Evolutionary conservation across 2,113 vertebrate genomes (phyloP), one percentile per base, ranked within the genome.

Genomic region (Gracilinanus agilis): DNA sequence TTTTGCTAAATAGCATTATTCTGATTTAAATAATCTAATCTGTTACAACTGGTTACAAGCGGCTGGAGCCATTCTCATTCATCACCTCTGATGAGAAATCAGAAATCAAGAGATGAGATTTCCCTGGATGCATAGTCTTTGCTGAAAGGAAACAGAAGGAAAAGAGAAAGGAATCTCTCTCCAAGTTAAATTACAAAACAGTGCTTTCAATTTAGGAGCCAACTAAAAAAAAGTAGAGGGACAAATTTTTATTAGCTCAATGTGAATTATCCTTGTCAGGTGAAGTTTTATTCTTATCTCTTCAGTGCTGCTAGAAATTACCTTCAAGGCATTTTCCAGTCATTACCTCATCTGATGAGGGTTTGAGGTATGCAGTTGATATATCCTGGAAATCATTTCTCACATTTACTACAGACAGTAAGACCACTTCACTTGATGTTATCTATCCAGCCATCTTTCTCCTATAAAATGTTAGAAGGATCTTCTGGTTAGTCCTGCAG

Each of bases 1-100:
- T 94, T 95, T 96, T 96, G 93, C 96, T 97, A 97, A 97, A 97
- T 95, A 96, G 95, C 94, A 94, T 97, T 97, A 96, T 97, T 97
- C 95, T 96, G 95, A 97, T 91, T 97, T 98, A 96, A 98, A 96
- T 96, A 95, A 90, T 96, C 97, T 97, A 94, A 97, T 97, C 94
- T 97, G 93, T 95, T 11, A 21, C 95, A 97, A 95, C 96, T 49
- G 90, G 91, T 95, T 96, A 97, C 97, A 96, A 96, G 96, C 89
- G 93, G 92, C 67, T 10, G 67, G 94, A 95, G 94, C 0, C 55
- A 44, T 94, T 94, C 96, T 96, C 95, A 95, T 97, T 96, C 97
- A 97, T 97, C 97, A 96, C 88, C 95, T 96, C 95, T 97, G 96
- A 97, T 96, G 96, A 96, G 94, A 95, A 97, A 89, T 96, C 91